These are phyloP conservation scores for Smutsia gigantea DNA, from an alignment of 2,797 vertebrate species.

Conservation along the genomic window DNA sequence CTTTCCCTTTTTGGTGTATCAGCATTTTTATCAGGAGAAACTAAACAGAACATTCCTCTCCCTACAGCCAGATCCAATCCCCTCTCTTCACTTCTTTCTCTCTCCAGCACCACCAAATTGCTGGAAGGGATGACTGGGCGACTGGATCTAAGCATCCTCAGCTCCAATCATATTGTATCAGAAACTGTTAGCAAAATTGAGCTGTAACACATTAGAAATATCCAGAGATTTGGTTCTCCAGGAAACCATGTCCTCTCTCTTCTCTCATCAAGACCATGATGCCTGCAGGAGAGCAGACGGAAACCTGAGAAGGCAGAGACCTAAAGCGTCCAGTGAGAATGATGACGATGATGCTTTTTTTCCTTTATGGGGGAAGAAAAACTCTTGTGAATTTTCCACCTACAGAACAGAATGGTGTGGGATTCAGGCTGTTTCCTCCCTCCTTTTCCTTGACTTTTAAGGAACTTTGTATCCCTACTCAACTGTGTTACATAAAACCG, in stretches of 20 bases:
- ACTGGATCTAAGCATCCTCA: conserved; percentile 67
- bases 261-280: conserved; percentile 72
- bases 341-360: neutral
- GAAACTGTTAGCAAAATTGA: conserved; percentile 73
- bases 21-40: conserved; percentile 59
- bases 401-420: neutral
- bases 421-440: neutral
- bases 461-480: neutral
- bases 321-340: conserved; percentile 46
- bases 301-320: conserved; percentile 60
- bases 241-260: conserved; percentile 77
- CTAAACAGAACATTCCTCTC: conserved; percentile 30
- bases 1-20: conserved; percentile 60
- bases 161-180: conserved; percentile 63
- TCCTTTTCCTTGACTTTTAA: neutral
- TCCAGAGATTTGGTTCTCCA: conserved; percentile 75
- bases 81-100: neutral
- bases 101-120: conserved; percentile 16
- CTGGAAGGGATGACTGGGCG: conserved; percentile 30
- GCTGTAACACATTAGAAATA: conserved; percentile 67
- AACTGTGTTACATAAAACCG: conserved; percentile 70
- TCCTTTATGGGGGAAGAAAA: neutral
- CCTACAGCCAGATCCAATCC: neutral
- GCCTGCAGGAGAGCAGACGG: conserved; percentile 69
- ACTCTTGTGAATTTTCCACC: neutral